phyloP scores from a whole-genome alignment of 1,140 invertebrate genomes.

The Acromyrmex echinatior region DNA sequence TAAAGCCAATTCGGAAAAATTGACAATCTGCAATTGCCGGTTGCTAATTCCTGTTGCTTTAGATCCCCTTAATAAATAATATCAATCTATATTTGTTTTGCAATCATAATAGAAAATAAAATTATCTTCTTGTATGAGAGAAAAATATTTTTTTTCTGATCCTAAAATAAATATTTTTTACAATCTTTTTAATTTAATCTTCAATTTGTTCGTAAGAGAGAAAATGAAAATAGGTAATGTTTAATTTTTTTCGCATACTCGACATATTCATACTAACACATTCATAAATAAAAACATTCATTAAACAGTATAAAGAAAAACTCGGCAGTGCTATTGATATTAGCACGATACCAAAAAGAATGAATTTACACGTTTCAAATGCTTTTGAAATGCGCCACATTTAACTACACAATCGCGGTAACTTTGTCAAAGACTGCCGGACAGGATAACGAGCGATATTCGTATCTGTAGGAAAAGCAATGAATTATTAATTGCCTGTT shows the following conservation, averaged over 20 bases:
- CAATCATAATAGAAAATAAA: background rate
- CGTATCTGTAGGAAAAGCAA: constrained; percentile 34
- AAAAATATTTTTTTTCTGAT: background rate
- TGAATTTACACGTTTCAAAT: background rate
- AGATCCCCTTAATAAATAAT: no score
- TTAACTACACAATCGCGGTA: background rate
- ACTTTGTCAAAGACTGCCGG: background rate
- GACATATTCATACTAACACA: background rate
- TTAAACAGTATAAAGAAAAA: background rate
- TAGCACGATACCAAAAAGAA: background rate
- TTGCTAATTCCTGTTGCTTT: no score
- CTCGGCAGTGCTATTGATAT: background rate
- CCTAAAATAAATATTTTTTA: background rate
- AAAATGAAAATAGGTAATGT: background rate
- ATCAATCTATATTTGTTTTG: background rate
- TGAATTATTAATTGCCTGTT: constrained; percentile 65
- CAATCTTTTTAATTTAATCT: background rate
- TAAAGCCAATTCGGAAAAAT: no score
- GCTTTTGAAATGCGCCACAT: background rate
- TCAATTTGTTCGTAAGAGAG: background rate
- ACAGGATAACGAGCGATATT: constrained; percentile 8
- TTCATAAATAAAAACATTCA: background rate
- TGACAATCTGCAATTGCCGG: no score
- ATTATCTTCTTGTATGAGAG: background rate
- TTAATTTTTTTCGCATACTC: background rate